Evolutionary conservation across 2,888 invertebrate genomes (phyloP).

Genomic region (Branchellion lobata): DNA sequence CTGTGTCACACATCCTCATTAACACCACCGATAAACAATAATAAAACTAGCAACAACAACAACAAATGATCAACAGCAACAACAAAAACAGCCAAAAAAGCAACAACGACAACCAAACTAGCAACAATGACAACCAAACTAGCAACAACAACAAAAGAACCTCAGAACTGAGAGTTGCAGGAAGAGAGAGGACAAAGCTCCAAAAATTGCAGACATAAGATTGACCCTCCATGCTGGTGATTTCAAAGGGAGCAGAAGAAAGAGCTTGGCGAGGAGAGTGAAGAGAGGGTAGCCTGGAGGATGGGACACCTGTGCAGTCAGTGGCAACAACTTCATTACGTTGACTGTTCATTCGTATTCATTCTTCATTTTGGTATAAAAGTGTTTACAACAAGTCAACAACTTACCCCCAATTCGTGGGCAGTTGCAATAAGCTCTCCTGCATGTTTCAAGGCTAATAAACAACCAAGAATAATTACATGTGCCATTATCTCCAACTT

Average conservation of each 20-base stretch:
- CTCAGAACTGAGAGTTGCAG: conserved; percentile 54
- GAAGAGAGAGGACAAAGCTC: conserved; percentile 53
- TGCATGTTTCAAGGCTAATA: too few species aligned
- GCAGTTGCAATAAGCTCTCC: conserved; percentile 58
- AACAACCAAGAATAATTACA: too few species aligned
- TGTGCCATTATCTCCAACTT: too few species aligned
- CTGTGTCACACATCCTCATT: too few species aligned
- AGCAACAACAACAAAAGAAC: too few species aligned
- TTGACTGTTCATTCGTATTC: not conserved
- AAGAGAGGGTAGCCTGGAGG: conserved; percentile 62
- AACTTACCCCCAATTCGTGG: conserved; percentile 57
- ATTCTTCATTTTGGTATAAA: not conserved
- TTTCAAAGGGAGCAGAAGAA: conserved; percentile 55
- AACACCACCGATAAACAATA: too few species aligned
- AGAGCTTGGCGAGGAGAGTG: conserved; percentile 55
- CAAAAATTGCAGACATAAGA: conserved; percentile 55
- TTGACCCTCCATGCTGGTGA: conserved; percentile 59
- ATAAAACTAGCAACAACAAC: too few species aligned
- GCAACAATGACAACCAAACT: too few species aligned
- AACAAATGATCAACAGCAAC: too few species aligned
- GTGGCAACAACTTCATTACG: too few species aligned
- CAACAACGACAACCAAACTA: too few species aligned
- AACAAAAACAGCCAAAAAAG: too few species aligned
- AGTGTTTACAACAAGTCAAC: not conserved
- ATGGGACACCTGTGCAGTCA: conserved; percentile 57